Base-by-base conservation (phyloP, 2,113 vertebrate species). In the Craseonycteris thonglongyai region DNA sequence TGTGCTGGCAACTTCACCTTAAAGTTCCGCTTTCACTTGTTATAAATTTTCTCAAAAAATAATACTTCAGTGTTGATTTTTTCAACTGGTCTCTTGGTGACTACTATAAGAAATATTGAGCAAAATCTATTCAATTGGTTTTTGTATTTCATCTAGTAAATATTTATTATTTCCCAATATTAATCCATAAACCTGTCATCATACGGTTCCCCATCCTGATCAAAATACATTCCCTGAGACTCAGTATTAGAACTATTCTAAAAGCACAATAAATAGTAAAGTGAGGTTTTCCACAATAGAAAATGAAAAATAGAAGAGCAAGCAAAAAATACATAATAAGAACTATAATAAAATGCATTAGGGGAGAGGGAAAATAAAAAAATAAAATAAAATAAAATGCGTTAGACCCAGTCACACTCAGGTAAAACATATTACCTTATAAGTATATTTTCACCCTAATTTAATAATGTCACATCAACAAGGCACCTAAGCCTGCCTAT, bases 101-200 rank as follows among this genome's bases (percentile, higher is more conserved):
- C 59, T 92, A 65, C 13, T 61, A 19, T 89, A 93, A 94, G 42
- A 51, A 93, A 96, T 81, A 93, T 0, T 88, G 83, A 88, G 56
- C 54, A 93, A 93, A 94, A 90, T 97, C 79, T 94, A 91, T 91
- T 97, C 94, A 94, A 65, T 68, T 93, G 75, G 90, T 96, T 83
- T 88, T 61, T 94, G 80, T 65, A 96, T 92, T 94, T 96, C 88
- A 76, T 54, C 88, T 94, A 59, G 59, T 94, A 96, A 97, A 95
- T 96, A 93, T 96, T 95, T 96, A 97, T 96, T 96, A 94, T 91
- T 94, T 90, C 49, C n/a, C 83, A 89, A 47, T 96, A 91, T 93
- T 96, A 95, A 84, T 95, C 89, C 35, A 97, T 96, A 95, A 96
- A 96, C 47, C 71, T 97, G 94, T 95, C 91, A 95, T 69, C 16